A percentile compares a stretch with the other conserved stretches of the same genome.
These are phyloP conservation scores for Lacanobia wlatinum DNA, from an alignment of 2,888 invertebrate species.

Conservation along the genomic window DNA sequence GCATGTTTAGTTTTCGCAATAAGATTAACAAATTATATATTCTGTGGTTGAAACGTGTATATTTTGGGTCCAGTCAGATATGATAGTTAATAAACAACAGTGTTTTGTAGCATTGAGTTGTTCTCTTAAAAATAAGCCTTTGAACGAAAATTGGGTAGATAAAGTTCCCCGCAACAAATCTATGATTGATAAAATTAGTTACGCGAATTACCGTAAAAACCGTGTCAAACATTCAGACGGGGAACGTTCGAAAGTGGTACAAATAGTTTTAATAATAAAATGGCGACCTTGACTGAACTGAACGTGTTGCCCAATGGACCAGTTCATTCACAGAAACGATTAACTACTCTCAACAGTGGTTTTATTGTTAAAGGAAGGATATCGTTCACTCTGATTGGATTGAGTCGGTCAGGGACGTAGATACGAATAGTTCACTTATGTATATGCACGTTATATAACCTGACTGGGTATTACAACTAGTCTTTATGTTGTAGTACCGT, in stretches of 20 bases:
- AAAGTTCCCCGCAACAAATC: conserved; percentile 8
- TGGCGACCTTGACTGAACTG: conserved; percentile 50
- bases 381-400: conserved; percentile 17
- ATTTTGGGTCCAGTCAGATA: too few species aligned
- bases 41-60: too few species aligned
- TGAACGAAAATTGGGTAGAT: neutral
- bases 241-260: conserved; percentile 50
- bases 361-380: conserved; percentile 50
- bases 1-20: too few species aligned
- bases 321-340: conserved; percentile 41
- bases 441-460: conserved; percentile 29
- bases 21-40: too few species aligned
- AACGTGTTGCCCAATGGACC: conserved; percentile 30
- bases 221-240: conserved; percentile 31
- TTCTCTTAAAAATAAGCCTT: too few species aligned
- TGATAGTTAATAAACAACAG: too few species aligned
- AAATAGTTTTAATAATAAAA: conserved; percentile 40
- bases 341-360: conserved; percentile 3
- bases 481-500: neutral
- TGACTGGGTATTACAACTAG: neutral
- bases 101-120: too few species aligned
- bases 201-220: conserved; percentile 34
- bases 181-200: conserved; percentile 24
- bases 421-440: conserved; percentile 5
- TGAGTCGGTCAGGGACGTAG: conserved; percentile 42